Conservation (phyloP, 2,797 vertebrate species). For the Lacerta viridis region DNA sequence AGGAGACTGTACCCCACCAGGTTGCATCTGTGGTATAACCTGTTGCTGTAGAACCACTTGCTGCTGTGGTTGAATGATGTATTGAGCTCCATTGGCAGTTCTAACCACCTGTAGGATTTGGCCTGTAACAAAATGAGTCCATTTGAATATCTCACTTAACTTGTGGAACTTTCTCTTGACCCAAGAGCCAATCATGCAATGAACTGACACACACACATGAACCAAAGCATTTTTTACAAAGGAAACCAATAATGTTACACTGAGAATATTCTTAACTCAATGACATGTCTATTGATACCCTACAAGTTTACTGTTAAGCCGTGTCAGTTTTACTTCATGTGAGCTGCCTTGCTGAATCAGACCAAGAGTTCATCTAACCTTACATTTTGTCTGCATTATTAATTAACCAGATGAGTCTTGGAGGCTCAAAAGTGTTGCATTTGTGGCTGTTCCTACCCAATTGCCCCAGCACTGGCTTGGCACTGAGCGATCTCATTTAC, state of each 20-base stretch:
- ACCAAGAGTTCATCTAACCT: neutral
- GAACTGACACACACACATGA: neutral
- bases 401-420: neutral
- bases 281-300: neutral
- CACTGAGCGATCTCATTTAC: too few relatives aligned
- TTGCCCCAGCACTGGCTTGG: too few relatives aligned
- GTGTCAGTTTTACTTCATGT: neutral
- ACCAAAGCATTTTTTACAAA: neutral
- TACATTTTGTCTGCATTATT: neutral
- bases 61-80: constrained; percentile 95
- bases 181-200: neutral
- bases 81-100: constrained; percentile 93
- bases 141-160: constrained; percentile 30
- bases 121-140: constrained; percentile 80
- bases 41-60: constrained; percentile 95
- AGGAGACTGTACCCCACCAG: constrained; percentile 94
- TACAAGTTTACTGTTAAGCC: neutral
- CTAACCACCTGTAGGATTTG: constrained; percentile 97
- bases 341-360: neutral
- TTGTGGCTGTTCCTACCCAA: too few relatives aligned
- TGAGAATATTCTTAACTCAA: neutral
- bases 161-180: neutral
- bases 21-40: constrained; percentile 93
- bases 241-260: neutral
- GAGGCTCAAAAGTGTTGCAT: too few relatives aligned